Conservation (phyloP, 2,888 invertebrate genomes). For the Taenaris catops region DNA sequence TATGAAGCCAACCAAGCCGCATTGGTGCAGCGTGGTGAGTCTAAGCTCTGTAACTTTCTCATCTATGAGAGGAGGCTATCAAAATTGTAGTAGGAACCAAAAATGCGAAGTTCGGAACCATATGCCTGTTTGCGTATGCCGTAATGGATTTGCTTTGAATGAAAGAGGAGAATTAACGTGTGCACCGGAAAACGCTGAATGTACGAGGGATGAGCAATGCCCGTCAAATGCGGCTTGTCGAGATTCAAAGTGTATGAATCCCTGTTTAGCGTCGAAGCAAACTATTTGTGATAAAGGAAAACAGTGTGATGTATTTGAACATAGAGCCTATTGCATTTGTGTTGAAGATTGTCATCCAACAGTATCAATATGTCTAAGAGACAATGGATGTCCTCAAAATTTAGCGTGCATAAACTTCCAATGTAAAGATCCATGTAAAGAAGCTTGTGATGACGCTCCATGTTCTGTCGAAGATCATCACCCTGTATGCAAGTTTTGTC, state of each 20-base stretch:
- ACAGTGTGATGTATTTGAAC: conserved; percentile 92
- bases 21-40: too few species aligned
- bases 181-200: conserved; percentile 89
- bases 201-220: conserved; percentile 90
- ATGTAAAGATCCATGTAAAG: conserved; percentile 94
- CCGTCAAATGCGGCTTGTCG: conserved; percentile 92
- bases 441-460: conserved; percentile 92
- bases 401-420: conserved; percentile 93
- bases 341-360: conserved; percentile 92
- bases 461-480: conserved; percentile 97
- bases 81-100: conserved; percentile 89
- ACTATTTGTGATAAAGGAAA: conserved; percentile 90
- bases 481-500: conserved; percentile 97
- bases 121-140: conserved; percentile 92
- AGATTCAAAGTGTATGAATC: conserved; percentile 91
- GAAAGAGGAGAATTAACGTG: conserved; percentile 93
- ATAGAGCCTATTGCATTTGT: conserved; percentile 92
- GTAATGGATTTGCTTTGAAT: conserved; percentile 92
- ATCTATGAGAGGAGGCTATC: too few species aligned
- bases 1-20: too few species aligned
- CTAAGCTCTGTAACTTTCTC: too few species aligned
- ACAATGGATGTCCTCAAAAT: conserved; percentile 92
- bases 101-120: conserved; percentile 94
- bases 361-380: conserved; percentile 92
- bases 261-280: conserved; percentile 84